Evolutionary conservation across 2,113 vertebrate species (phyloP).

Genomic region (Grammomys dolichurus): DNA sequence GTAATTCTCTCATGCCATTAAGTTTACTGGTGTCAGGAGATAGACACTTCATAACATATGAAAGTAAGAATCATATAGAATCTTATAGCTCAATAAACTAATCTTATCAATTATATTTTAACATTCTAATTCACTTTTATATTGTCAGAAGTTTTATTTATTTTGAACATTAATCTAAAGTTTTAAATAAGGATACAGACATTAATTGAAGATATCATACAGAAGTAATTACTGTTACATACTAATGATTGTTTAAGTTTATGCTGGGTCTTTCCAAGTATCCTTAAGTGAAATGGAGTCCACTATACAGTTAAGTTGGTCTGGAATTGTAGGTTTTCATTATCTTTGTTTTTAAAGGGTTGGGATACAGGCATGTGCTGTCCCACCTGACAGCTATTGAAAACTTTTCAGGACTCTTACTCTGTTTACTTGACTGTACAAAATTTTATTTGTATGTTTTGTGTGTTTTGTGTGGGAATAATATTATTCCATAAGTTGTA

Average conservation of each 20-base stretch:
- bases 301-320: background rate
- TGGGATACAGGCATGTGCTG: accelerated
- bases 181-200: background rate
- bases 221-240: background rate
- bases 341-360: background rate
- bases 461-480: background rate
- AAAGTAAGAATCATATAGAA: background rate
- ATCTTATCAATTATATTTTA: background rate
- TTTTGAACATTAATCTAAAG: background rate
- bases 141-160: background rate
- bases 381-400: background rate
- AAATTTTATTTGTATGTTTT: background rate
- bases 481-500: background rate
- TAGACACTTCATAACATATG: background rate
- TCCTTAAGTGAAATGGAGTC: background rate
- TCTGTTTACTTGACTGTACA: background rate
- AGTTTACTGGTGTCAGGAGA: background rate
- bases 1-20: background rate
- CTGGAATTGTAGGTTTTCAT: background rate
- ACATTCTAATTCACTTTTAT: background rate
- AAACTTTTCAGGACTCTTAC: background rate
- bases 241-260: background rate
- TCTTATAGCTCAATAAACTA: background rate
- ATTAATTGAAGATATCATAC: background rate
- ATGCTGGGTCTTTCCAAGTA: background rate